Percentiles rank a stretch among this genome's conserved stretches.
These are phyloP conservation scores for Scaptomyza reducta DNA, from an alignment of 2,888 invertebrate genomes.

Conservation along the genomic window DNA sequence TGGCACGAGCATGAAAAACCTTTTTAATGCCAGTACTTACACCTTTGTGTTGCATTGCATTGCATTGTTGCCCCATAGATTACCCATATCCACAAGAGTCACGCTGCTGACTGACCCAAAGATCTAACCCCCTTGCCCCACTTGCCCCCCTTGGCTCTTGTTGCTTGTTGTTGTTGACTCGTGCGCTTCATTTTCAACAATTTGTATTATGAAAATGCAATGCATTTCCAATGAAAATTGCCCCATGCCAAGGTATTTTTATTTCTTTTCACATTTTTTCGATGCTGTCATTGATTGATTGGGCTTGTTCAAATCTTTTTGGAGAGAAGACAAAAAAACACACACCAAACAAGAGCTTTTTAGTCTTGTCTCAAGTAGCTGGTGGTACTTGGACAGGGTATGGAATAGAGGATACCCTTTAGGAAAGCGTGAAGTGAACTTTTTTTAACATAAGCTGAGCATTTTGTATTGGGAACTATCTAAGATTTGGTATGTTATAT, in stretches of 20 bases:
- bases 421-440: not conserved
- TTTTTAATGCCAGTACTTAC: conserved; percentile 62
- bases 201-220: conserved; percentile 69
- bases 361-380: conserved; percentile 56
- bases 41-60: conserved; percentile 22
- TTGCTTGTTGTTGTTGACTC: conserved; percentile 72
- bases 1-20: conserved; percentile 78
- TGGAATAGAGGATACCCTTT: conserved; percentile 15
- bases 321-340: conserved; percentile 20
- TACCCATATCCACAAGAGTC: conserved; percentile 42
- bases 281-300: conserved; percentile 82
- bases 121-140: not conserved
- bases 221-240: conserved; percentile 70
- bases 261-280: conserved; percentile 4
- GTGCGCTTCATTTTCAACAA: conserved; percentile 79
- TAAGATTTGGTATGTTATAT: too few relatives aligned
- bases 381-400: not conserved
- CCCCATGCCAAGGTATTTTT: conserved; percentile 25
- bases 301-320: conserved; percentile 57
- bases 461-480: too few relatives aligned
- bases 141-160: not conserved
- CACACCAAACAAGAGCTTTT: conserved; percentile 66
- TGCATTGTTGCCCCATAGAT: conserved; percentile 42
- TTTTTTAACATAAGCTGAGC: too few relatives aligned
- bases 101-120: conserved; percentile 50